A percentile compares a stretch with the other conserved stretches of the same genome.
phyloP scores from a whole-genome alignment of 2,113 vertebrate genomes.

The Tupaia chinensis region DNA sequence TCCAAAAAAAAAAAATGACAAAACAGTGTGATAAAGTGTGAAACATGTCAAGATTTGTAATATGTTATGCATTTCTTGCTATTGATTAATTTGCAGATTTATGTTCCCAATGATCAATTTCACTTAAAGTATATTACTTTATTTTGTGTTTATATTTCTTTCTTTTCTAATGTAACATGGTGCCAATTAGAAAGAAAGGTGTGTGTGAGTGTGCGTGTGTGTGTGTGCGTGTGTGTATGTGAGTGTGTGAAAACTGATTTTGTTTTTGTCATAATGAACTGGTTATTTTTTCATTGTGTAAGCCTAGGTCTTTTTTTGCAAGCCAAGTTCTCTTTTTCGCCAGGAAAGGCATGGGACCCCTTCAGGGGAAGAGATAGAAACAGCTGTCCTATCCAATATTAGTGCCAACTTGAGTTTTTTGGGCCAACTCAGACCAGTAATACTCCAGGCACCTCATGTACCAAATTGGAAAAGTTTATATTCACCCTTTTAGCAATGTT shows the following conservation, averaged over 20 bases:
- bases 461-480: slow-evolving; percentile 51
- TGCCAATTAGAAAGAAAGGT: slow-evolving; percentile 23
- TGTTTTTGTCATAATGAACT: slow-evolving; percentile 52
- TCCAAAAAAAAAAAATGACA: not conserved
- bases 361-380: slow-evolving; percentile 68
- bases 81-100: slow-evolving; percentile 27
- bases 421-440: slow-evolving; percentile 16
- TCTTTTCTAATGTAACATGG: no score
- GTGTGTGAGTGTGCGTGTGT: no score
- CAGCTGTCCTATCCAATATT: slow-evolving; percentile 56
- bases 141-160: not conserved
- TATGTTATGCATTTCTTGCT: not conserved
- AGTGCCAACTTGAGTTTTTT: slow-evolving; percentile 49
- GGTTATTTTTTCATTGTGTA: slow-evolving; percentile 41
- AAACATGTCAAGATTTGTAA: not conserved
- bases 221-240: no score
- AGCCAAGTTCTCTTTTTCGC: slow-evolving; percentile 8
- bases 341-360: slow-evolving; percentile 47
- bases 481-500: slow-evolving; percentile 65
- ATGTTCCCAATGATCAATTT: not conserved
- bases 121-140: not conserved
- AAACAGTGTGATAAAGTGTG: not conserved
- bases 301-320: not conserved
- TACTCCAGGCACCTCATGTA: slow-evolving; percentile 13
- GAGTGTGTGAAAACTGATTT: not conserved